Evolutionary conservation across 92 coral and sea anemone genomes (phyloP).

Genomic region (Blastomussa wellsi): DNA sequence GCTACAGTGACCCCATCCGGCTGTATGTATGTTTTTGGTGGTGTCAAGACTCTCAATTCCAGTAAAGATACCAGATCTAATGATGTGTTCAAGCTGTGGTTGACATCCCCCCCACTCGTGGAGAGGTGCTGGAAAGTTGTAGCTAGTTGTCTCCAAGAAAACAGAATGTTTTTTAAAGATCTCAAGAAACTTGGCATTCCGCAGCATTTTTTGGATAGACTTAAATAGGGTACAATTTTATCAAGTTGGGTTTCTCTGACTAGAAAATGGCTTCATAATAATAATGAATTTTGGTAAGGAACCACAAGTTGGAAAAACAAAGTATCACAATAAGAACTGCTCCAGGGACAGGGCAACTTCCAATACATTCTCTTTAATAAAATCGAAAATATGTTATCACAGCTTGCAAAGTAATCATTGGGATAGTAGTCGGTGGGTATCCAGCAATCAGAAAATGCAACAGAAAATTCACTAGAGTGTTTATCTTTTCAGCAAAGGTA

Average conservation of each 20-base stretch:
- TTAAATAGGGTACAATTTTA: not conserved
- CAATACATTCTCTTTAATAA: no score
- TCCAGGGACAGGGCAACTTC: no score
- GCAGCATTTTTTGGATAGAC: slow-evolving; percentile 31
- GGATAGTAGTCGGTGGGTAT: no score
- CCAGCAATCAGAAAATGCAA: no score
- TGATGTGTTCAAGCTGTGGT: slow-evolving; percentile 77
- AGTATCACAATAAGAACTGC: no score
- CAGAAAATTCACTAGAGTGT: no score
- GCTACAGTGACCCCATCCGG: slow-evolving; percentile 91
- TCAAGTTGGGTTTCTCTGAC: not conserved
- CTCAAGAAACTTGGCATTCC: slow-evolving; percentile 38
- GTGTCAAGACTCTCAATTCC: slow-evolving; percentile 73
- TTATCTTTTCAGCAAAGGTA: no score
- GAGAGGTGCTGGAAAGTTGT: slow-evolving; percentile 70
- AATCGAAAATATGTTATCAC: no score
- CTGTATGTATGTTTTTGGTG: slow-evolving; percentile 95
- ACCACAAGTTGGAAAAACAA: no score
- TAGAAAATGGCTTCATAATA: not conserved
- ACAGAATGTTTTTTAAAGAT: not conserved
- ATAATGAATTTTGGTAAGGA: no score
- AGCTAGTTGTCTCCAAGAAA: slow-evolving; percentile 31
- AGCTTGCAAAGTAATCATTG: no score
- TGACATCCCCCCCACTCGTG: slow-evolving; percentile 72
- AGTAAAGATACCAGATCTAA: slow-evolving; percentile 72